Base-by-base conservation (phyloP, 2,888 invertebrate species). In the Drosophila leonis region DNA sequence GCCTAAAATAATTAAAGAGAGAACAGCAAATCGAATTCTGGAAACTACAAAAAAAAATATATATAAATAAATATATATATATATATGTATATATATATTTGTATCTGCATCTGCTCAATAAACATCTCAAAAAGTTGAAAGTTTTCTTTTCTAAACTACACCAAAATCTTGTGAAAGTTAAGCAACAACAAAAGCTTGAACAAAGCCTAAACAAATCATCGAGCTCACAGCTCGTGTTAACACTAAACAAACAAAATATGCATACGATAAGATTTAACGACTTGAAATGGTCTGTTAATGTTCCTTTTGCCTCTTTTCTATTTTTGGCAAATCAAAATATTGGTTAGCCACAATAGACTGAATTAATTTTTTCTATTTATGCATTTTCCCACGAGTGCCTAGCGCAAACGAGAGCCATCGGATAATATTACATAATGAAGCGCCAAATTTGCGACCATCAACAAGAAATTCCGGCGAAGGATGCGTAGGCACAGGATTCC, bases 381-480 rank as follows among this genome's bases (percentile, higher is more conserved):
- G 31, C 24, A 46, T 48, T 56, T 61, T 66, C 66, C 56, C 55
- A 72, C 60, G 46, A 66, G 46, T 56, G 33, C 13, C 31, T 20
- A 41, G 24, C 39, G 44, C 13, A 44, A 55, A 39, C 15, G 54
- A 35, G 31, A 35, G 41, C 49, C 55, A 64, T 33, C 41, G 57
- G 52, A 67, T 72, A 60, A 57, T 49, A 65, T 65, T 65, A 67
- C 57, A 75, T 75, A 67, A 78, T 79, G 72, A 29, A 78, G 71
- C 63, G 60, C 44, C 72, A 79, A 71, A 73, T 76, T 76, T 62
- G 49, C 18, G 65, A 57, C 39, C 56, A 77, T 73, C 49, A 78
- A 55, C 66, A 64, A 75, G 35, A 67, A 44, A 55, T 31, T 20
- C 8, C 31, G 52, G 29, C 41, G 13, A 31, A 31, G 60, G 56